Conservation (phyloP, 2,797 vertebrate species). For the Mus minutoides region DNA sequence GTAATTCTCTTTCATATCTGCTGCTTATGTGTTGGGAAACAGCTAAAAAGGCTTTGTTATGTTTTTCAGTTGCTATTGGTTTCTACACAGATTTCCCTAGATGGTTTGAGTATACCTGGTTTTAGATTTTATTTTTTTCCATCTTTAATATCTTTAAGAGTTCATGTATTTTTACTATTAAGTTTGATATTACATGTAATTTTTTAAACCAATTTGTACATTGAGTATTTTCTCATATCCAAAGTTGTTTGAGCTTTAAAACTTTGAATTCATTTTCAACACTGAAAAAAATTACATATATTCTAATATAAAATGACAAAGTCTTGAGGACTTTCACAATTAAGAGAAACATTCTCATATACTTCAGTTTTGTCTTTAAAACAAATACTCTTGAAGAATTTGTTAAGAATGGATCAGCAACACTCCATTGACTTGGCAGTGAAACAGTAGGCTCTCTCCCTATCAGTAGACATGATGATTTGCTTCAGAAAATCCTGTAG, state of each 20-base stretch:
- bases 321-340: neutral
- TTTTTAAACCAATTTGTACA: neutral
- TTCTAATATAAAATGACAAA: neutral
- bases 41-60: neutral
- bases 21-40: neutral
- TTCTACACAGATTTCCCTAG: neutral
- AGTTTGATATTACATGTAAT: neutral
- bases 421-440: neutral
- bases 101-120: neutral
- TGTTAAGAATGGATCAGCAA: neutral
- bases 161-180: neutral
- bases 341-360: neutral
- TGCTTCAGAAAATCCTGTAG: neutral
- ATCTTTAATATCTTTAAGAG: neutral
- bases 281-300: neutral
- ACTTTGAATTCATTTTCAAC: neutral
- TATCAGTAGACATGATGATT: neutral
- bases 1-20: neutral
- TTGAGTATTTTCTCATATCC: neutral
- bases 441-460: rapidly evolving
- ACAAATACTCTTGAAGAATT: neutral
- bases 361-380: neutral
- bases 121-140: neutral
- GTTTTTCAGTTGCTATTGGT: neutral
- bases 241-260: neutral